phyloP scores from a whole-genome alignment of 2,797 vertebrate species.

The Gorsachius magnificus region DNA sequence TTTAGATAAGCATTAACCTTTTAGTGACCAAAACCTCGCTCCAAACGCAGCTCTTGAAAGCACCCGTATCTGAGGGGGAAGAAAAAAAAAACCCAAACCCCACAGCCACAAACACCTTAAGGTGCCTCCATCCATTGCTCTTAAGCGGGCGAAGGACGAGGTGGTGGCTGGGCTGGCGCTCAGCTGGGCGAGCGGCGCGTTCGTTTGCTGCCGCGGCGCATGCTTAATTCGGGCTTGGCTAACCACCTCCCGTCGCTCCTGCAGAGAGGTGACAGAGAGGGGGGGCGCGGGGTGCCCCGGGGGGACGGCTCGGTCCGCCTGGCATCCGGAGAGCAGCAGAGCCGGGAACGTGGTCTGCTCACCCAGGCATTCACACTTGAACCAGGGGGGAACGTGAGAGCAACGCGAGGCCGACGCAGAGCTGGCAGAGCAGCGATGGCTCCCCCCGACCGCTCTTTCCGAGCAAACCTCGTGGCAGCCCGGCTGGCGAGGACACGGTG shows the following conservation, averaged over 20 bases:
- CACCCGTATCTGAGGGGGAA: too few species aligned
- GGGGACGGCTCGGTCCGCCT: background rate
- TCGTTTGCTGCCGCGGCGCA: background rate
- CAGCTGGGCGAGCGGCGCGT: background rate
- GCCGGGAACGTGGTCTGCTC: rapidly evolving
- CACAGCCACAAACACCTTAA: rapidly evolving
- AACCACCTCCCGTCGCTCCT: background rate
- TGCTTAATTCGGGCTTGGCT: background rate
- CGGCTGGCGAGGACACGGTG: background rate
- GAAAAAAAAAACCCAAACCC: too few species aligned
- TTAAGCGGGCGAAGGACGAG: background rate
- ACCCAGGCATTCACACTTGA: rapidly evolving
- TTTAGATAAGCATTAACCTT: background rate
- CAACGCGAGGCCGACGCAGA: background rate
- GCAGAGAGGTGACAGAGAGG: background rate
- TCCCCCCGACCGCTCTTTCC: background rate
- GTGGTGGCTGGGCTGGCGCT: background rate
- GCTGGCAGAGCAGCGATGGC: background rate
- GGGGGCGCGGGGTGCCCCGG: background rate
- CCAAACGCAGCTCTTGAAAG: background rate
- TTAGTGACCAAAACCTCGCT: background rate
- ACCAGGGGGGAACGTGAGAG: rapidly evolving
- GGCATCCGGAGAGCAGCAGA: background rate
- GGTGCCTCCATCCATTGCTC: background rate
- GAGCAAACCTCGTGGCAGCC: background rate